Evolutionary conservation across 2,797 vertebrate genomes (phyloP).

Genomic region (Lagodon rhomboides): DNA sequence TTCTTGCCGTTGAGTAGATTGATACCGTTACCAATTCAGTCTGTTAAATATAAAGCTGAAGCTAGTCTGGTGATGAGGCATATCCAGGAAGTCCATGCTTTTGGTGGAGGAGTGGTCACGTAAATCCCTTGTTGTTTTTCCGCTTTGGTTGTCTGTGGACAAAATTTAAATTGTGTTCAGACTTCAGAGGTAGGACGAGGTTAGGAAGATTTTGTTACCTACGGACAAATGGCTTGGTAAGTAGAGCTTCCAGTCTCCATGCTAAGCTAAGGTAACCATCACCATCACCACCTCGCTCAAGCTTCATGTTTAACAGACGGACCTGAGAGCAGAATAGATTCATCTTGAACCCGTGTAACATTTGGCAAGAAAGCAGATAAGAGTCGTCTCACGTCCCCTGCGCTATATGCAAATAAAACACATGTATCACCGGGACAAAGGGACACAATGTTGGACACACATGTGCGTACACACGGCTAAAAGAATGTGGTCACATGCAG

Average conservation of each 20-base stretch:
- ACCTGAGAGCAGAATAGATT: neutral
- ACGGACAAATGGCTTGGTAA: too few relatives aligned
- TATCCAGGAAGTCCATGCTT: neutral
- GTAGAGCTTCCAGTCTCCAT: neutral
- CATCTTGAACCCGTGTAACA: neutral
- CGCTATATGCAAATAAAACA: too few relatives aligned
- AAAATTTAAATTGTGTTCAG: neutral
- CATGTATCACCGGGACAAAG: too few relatives aligned
- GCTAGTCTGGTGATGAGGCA: neutral
- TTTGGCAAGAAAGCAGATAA: neutral
- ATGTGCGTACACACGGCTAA: too few relatives aligned
- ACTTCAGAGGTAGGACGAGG: too few relatives aligned
- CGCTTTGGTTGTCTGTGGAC: neutral
- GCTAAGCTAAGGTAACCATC: neutral
- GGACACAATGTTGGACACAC: too few relatives aligned
- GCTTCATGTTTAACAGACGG: neutral
- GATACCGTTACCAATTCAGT: neutral
- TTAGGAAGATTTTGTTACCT: neutral
- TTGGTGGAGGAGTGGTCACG: neutral
- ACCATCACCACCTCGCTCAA: neutral
- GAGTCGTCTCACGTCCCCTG: too few relatives aligned
- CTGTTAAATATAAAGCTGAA: neutral
- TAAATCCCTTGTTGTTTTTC: neutral
- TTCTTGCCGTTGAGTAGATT: neutral
- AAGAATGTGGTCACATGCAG: too few relatives aligned